Evolutionary conservation across 2,113 vertebrate genomes (phyloP).

Genomic region (Chroicocephalus ridibundus): DNA sequence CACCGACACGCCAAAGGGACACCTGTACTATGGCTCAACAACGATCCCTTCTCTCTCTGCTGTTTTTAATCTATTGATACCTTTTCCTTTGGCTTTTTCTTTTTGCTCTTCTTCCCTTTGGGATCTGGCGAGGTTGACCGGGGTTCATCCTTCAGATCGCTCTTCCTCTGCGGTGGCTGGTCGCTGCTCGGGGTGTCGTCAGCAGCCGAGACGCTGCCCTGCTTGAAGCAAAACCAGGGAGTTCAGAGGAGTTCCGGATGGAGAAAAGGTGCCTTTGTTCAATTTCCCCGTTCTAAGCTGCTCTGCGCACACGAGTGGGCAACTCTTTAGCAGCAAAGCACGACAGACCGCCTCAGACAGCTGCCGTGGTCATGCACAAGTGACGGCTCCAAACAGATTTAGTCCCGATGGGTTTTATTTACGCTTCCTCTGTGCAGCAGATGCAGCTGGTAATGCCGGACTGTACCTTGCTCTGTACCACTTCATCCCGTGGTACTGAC

Average conservation of each 20-base stretch:
- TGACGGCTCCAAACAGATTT: neutral
- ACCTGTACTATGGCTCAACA: neutral
- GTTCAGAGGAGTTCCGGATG: neutral
- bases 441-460: neutral
- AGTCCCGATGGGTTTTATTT: neutral
- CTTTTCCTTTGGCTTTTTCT: constrained; percentile 84
- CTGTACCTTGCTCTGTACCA: constrained; percentile 83
- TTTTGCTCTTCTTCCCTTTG: constrained; percentile 69
- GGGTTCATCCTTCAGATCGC: constrained; percentile 62
- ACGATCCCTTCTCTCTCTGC: neutral
- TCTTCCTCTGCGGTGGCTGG: constrained; percentile 63
- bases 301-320: neutral
- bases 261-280: neutral
- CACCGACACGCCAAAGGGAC: accelerated
- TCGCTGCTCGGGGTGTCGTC: constrained; percentile 90
- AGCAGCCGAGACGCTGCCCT: constrained; percentile 90
- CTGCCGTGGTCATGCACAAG: neutral
- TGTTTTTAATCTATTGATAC: constrained; percentile 56
- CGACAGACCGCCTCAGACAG: neutral
- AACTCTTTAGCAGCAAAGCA: neutral
- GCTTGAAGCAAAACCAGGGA: neutral
- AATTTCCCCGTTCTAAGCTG: neutral
- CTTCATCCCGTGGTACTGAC: constrained; percentile 92
- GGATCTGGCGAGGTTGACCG: constrained; percentile 65
- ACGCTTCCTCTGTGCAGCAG: neutral